Conservation (phyloP, 2,797 vertebrate genomes). For the Xenops minutus region DNA sequence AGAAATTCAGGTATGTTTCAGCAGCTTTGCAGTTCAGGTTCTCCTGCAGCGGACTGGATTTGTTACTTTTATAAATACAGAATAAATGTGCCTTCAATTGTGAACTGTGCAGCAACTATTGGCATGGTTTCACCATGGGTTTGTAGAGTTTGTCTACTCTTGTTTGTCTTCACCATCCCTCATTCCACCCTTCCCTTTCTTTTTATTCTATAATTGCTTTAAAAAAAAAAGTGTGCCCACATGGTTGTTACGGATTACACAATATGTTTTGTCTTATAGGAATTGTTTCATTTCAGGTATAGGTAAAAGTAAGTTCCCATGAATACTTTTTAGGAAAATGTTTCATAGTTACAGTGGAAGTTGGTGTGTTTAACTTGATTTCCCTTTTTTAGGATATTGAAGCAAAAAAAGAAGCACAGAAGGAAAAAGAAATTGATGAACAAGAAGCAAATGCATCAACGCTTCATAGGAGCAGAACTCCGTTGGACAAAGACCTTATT, state of each 20-base stretch:
- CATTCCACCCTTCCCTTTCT: background rate
- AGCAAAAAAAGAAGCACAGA: conserved; percentile 99
- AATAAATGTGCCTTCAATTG: background rate
- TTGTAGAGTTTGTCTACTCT: background rate
- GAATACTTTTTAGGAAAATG: background rate
- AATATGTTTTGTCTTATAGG: background rate
- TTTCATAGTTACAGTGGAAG: background rate
- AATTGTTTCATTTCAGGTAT: background rate
- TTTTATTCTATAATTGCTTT: background rate
- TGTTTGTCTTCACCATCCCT: background rate
- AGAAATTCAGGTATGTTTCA: conserved; percentile 90
- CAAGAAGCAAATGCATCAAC: conserved; percentile 95
- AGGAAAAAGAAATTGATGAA: conserved; percentile 98
- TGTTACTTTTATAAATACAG: background rate
- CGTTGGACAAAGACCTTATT: conserved; percentile 96
- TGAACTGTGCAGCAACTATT: background rate
- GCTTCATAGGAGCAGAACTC: conserved; percentile 90
- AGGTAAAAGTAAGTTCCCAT: background rate
- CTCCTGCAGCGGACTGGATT: background rate
- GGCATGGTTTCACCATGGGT: background rate
- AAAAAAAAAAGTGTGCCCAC: rapidly evolving
- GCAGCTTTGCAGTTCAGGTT: background rate
- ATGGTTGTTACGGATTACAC: rapidly evolving
- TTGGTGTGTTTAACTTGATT: background rate
- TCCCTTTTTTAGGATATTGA: conserved; percentile 87